A percentile compares a stretch with the other conserved stretches of the same genome.
Conservation (phyloP, 2,113 vertebrate genomes). For the Chamaetylas fuelleborni region DNA sequence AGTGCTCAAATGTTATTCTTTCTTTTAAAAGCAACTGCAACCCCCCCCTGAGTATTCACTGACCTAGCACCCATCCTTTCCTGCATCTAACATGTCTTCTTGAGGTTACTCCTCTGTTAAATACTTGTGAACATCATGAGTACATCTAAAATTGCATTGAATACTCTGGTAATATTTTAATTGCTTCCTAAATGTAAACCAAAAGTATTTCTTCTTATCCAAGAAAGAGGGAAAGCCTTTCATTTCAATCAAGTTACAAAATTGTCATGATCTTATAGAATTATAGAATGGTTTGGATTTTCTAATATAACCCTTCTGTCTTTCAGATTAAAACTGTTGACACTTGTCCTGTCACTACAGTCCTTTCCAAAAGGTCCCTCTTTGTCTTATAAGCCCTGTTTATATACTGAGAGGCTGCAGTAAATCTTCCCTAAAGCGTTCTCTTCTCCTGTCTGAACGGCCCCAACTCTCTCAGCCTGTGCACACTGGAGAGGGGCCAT, state of each 20-base stretch:
- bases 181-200: background rate
- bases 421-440: background rate
- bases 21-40: background rate
- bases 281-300: background rate
- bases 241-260: background rate
- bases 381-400: background rate
- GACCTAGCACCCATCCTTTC: background rate
- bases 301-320: background rate
- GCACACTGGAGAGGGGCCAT: rapidly evolving
- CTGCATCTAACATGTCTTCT: background rate
- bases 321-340: background rate
- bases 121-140: background rate
- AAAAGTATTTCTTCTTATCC: background rate
- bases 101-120: background rate
- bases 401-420: background rate
- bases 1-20: background rate
- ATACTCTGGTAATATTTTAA: background rate
- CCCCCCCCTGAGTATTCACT: rapidly evolving
- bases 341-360: background rate
- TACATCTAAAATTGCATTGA: background rate
- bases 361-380: background rate
- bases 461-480: rapidly evolving
- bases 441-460: rapidly evolving
- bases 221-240: background rate
- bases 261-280: background rate